Conservation (phyloP, 2,797 vertebrate species). For the Thunnus albacares region DNA sequence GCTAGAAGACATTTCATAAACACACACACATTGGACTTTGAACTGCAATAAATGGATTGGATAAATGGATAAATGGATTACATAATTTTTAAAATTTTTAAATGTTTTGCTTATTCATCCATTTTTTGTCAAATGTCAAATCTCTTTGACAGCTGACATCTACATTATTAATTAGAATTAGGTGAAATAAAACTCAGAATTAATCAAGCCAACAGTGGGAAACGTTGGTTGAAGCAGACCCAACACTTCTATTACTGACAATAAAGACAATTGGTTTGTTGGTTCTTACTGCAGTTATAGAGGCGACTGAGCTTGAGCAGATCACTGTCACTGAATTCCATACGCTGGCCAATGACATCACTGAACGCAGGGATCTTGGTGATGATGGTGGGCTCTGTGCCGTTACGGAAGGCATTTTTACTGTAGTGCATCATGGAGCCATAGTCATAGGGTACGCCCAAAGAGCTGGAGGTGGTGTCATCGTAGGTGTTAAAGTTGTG, state of each 20-base stretch:
- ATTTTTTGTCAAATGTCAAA: neutral
- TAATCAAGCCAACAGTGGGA: no score
- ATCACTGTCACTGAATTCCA: slow-evolving; percentile 96
- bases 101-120: neutral
- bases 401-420: slow-evolving; percentile 90
- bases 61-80: no score
- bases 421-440: slow-evolving; percentile 97
- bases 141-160: neutral
- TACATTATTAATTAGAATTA: neutral
- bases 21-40: slow-evolving; percentile 53
- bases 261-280: neutral
- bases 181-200: neutral
- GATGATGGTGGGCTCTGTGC: slow-evolving; percentile 91
- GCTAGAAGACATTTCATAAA: slow-evolving; percentile 59
- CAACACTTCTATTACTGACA: neutral
- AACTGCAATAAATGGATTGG: slow-evolving; percentile 55
- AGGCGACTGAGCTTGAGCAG: slow-evolving; percentile 90
- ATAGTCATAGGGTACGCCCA: slow-evolving; percentile 96
- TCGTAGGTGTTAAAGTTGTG: slow-evolving; percentile 91
- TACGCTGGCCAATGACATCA: slow-evolving; percentile 93
- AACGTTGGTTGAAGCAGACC: neutral
- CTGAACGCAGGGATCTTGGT: slow-evolving; percentile 91
- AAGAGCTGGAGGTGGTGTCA: slow-evolving; percentile 86
- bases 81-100: neutral
- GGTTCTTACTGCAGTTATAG: slow-evolving; percentile 92